A percentile compares a stretch with the other conserved stretches of the same genome.
Evolutionary conservation across 64 coral and sea anemone genomes (phyloP).

Genomic region (Porites lutea): DNA sequence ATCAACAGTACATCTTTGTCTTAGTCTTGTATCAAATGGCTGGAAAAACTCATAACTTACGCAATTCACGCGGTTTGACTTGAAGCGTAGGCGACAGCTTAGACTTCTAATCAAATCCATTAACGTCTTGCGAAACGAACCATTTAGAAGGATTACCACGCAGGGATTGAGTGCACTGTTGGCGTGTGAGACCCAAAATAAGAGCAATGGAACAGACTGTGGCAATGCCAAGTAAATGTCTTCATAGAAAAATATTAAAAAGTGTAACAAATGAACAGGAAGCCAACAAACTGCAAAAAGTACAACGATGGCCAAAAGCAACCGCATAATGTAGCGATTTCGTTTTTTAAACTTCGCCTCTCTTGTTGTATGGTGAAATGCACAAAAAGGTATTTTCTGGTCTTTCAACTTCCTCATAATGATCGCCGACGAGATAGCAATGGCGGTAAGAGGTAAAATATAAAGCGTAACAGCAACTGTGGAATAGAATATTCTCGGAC

Average conservation of each 20-base stretch:
- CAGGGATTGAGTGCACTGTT: conserved; percentile 86
- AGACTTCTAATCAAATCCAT: not conserved
- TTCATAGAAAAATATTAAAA: conserved; percentile 34
- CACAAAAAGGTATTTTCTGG: conserved; percentile 29
- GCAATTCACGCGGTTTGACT: not conserved
- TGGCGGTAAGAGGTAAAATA: conserved; percentile 55
- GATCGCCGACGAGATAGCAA: conserved; percentile 40
- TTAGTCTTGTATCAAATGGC: not conserved
- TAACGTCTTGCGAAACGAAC: not conserved
- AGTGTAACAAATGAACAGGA: conserved; percentile 71
- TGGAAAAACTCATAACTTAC: not conserved
- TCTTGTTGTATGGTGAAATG: not conserved
- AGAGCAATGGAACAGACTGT: conserved; percentile 2
- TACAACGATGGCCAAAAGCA: conserved; percentile 66
- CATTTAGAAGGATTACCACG: conserved; percentile 69
- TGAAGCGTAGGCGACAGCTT: not conserved
- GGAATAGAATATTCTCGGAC: conserved; percentile 12
- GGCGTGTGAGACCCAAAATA: conserved; percentile 69
- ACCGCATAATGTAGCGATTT: conserved; percentile 52
- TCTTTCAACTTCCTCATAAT: conserved; percentile 69
- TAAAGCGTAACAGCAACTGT: conserved; percentile 45
- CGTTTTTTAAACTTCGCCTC: not conserved
- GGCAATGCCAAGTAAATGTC: conserved; percentile 12
- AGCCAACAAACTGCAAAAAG: conserved; percentile 86
- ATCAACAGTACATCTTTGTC: not conserved